Conservation (phyloP, 1,140 invertebrate genomes). For the Brachystomella parvula region DNA sequence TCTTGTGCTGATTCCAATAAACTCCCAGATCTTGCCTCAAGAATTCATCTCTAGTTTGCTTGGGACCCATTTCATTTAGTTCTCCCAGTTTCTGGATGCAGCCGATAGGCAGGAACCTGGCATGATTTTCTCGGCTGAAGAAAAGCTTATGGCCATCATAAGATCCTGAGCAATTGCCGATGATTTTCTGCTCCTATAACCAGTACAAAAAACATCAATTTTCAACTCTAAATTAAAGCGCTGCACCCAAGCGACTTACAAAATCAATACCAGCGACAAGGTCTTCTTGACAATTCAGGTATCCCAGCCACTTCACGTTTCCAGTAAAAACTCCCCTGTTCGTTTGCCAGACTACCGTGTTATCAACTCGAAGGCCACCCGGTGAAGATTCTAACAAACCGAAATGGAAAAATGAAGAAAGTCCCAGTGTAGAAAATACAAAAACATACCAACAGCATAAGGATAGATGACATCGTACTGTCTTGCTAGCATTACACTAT, state of each 20-base stretch:
- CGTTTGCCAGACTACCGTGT: neutral
- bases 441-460: constrained; percentile 1
- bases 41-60: neutral
- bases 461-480: constrained; percentile 6
- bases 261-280: neutral
- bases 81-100: neutral
- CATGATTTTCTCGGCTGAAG: neutral
- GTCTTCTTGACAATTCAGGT: neutral
- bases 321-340: neutral
- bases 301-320: neutral
- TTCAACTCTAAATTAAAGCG: too few species aligned
- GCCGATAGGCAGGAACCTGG: neutral
- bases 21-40: neutral
- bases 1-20: neutral
- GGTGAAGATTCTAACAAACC: neutral
- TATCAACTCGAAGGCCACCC: neutral
- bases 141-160: constrained; percentile 3
- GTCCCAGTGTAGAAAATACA: too few species aligned
- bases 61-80: too few species aligned
- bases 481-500: too few species aligned
- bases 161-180: neutral
- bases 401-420: neutral
- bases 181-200: too few species aligned
- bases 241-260: too few species aligned
- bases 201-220: too few species aligned